phyloP scores from a whole-genome alignment of 37 sponge, comb jelly and placozoan species.

The Halisarca cf. caerulea region DNA sequence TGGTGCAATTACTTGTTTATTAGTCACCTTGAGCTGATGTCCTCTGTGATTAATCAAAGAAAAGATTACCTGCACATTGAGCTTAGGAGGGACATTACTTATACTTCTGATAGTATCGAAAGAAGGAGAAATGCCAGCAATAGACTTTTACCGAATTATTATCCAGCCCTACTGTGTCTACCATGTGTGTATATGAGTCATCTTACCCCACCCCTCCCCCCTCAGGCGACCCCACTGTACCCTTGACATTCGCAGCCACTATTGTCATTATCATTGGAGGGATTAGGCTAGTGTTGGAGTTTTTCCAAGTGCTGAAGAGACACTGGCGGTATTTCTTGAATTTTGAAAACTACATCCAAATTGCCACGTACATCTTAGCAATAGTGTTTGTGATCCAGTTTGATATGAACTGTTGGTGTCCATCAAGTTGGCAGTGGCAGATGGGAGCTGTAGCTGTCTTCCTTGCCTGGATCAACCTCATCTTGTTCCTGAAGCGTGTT shows the following conservation, averaged over 20 bases:
- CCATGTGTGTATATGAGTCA: too few species aligned
- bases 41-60: too few species aligned
- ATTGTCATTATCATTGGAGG: not conserved
- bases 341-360: conserved; percentile 66
- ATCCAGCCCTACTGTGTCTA: too few species aligned
- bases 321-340: conserved; percentile 38
- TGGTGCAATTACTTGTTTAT: too few species aligned
- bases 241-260: not conserved
- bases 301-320: not conserved
- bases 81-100: too few species aligned
- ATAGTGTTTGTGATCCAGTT: conserved; percentile 57
- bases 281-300: not conserved
- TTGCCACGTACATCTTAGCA: conserved; percentile 26
- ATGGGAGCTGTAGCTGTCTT: conserved; percentile 85
- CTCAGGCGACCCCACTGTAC: conserved; percentile 1
- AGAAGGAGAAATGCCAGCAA: too few species aligned
- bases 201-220: not conserved
- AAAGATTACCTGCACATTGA: too few species aligned
- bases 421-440: conserved; percentile 82
- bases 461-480: conserved; percentile 87
- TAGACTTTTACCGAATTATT: too few species aligned
- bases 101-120: too few species aligned
- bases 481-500: conserved; percentile 76
- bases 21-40: conserved; percentile 71
- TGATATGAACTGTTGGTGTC: conserved; percentile 40